Percentiles rank a stretch among this genome's conserved stretches.
Evolutionary conservation across 2,797 vertebrate genomes (phyloP).

Genomic region (Gambusia yucatana): DNA sequence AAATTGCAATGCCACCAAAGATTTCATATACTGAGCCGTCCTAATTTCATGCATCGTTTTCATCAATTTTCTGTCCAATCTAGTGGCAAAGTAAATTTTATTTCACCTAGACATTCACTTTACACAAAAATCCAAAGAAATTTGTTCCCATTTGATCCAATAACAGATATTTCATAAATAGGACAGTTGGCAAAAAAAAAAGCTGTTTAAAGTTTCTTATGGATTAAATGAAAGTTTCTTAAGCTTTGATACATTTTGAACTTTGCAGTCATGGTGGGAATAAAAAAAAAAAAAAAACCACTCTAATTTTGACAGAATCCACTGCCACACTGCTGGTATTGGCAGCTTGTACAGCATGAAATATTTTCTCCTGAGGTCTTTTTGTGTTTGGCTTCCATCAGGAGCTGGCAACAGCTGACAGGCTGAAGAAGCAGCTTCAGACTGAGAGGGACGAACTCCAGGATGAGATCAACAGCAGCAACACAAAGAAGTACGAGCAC

Average conservation of each 20-base stretch:
- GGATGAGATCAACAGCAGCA: slow-evolving; percentile 89
- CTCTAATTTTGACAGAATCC: background rate
- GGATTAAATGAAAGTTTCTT: background rate
- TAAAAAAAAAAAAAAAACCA: background rate
- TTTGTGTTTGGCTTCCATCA: slow-evolving; percentile 54
- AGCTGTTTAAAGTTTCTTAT: background rate
- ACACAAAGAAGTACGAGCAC: slow-evolving; percentile 87
- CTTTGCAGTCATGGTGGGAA: background rate
- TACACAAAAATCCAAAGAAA: no score
- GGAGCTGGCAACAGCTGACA: slow-evolving; percentile 92
- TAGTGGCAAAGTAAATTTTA: background rate
- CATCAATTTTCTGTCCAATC: background rate
- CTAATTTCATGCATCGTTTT: background rate
- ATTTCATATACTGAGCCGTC: no score
- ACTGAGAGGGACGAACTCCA: slow-evolving; percentile 95
- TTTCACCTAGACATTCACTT: background rate
- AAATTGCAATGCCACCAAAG: no score
- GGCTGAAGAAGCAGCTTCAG: slow-evolving; percentile 89
- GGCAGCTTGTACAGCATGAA: background rate
- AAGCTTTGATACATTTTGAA: background rate
- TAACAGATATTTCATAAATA: background rate
- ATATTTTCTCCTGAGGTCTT: background rate
- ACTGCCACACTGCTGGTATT: background rate
- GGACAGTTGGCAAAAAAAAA: background rate
- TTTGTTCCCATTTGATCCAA: no score